Base-by-base conservation (phyloP, 2,113 vertebrate genomes). In the Cololabis saira region DNA sequence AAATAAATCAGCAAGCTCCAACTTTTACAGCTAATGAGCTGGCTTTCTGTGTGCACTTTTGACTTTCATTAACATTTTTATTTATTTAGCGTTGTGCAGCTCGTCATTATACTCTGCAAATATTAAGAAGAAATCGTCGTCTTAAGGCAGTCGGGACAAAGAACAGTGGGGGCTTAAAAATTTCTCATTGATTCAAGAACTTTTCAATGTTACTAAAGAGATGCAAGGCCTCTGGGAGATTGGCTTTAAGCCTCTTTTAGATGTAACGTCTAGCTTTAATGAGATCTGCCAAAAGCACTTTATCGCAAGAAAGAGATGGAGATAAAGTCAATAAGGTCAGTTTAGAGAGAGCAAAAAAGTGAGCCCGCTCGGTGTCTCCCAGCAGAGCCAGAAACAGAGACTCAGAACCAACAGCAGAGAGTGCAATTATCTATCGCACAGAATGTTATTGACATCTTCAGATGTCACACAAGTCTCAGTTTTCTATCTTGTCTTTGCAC, bases 241-340 rank as follows among this genome's bases (percentile, higher is more conserved):
- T 58, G 1, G 67, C 72, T 61, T 62, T 77, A 49, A 75, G 71
- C 69, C 74, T 78, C 58, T 73, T 79, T 85, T 60, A 80, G 67
- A 86, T 71, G 72, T 71, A 68, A 78, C 42, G 67, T 78, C 74
- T 52, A 8, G 56, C 51, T 67, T 84, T 88, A 88, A 88, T 85
- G 77, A 88, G 83, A 87, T 83, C 78, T 85, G 88, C 80, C 88
- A 85, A 80, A 75, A 77, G 80, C 86, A 81, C 81, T 87, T 84
- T 68, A 83, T 76, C 67, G 67, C 60, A 67, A 86, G 59, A 83
- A 81, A 62, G 79, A 79, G 78, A 78, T 11, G 22, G 62, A 82
- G 72, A 81, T 64, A 67, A 50, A 84, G 78, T 87, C 86, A 82
- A 83, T 82, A 72, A 79, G 82, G 81, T 87, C 78, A 80, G 57